Evolutionary conservation across 30 jellyfish, hydroid and myxozoan genomes (phyloP).

Genomic region (Aurelia coerulea): DNA sequence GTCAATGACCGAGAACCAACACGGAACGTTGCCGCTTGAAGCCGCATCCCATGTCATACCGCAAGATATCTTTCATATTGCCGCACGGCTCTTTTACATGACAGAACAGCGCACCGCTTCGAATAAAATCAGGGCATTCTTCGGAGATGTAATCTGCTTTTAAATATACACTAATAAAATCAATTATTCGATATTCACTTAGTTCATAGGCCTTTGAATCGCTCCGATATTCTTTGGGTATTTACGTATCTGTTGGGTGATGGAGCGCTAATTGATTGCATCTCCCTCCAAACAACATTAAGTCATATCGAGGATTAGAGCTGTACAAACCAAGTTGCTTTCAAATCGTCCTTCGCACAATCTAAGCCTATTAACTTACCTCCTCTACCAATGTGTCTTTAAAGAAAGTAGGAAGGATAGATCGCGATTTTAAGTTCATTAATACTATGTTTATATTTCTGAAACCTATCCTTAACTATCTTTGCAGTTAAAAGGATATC

Average conservation of each 20-base stretch:
- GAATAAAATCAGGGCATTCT: constrained; percentile 1
- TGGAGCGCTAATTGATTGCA: constrained; percentile 40
- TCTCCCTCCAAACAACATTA: constrained; percentile 35
- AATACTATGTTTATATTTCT: constrained; percentile 24
- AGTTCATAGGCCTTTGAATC: constrained; percentile 13
- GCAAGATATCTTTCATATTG: background rate
- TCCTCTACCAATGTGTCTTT: background rate
- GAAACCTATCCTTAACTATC: constrained; percentile 20
- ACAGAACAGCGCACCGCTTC: background rate
- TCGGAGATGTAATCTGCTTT: constrained; percentile 1
- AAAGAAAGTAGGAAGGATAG: constrained; percentile 42
- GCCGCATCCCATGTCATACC: background rate
- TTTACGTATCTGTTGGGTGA: constrained; percentile 3
- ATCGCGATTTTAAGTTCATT: constrained; percentile 39
- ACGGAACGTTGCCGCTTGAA: too few species aligned
- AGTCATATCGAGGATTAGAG: background rate
- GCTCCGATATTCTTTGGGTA: constrained; percentile 40
- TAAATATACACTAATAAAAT: background rate
- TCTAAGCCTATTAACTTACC: constrained; percentile 9
- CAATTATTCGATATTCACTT: constrained; percentile 1
- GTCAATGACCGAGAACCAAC: too few species aligned
- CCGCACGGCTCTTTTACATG: constrained; percentile 8
- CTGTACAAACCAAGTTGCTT: background rate
- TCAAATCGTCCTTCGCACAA: background rate
- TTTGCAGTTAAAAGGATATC: constrained; percentile 24